Evolutionary conservation across 2,888 invertebrate genomes (phyloP), one percentile per base, ranked within the genome.

Genomic region (Andrena dorsata): DNA sequence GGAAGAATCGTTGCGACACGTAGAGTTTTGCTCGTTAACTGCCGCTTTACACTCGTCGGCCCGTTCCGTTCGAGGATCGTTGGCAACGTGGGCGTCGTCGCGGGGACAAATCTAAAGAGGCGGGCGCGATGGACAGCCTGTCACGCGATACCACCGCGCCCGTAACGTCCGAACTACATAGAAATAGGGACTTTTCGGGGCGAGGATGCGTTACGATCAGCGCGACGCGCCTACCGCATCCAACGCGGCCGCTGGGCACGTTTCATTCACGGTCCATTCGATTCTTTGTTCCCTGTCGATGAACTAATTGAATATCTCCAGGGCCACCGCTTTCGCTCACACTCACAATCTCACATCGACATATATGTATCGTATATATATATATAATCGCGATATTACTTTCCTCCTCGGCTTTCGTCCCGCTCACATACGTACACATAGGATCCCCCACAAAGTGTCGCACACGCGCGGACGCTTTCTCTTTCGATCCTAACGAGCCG

Each of bases 1-100:
- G 77, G 77, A 82, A 61, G 80, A 77, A 77, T 76, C 75, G 71
- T 68, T 76, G n/a, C 73, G 56, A 87, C 82, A 51, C 76, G 77
- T 82, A 80, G 16, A 13, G 84, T 66, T 80, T 71, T 63, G 84
- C 78, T 83, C 69, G 77, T 75, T 83, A 83, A 66, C 63, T 77
- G 66, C 83, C 35, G 70, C 73, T 41, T 41, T 82, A 68, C 77
- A 58, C 71, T 76, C 56, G 84, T 69, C 56, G 68, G 70, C 58
- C 58, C 73, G 76, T 32, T 68, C 23, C 65, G 53, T n/a, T 51
- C n/a, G 75, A 56, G 30, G 71, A 58, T 66, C 51, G 73, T 35
- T 56, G n/a, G 32, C 65, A 26, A 71, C 70, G 66, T 70, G 69
- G 75, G 61, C 69, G 68, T 79, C 70, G 16, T 49, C 26, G 47